phyloP scores from a whole-genome alignment of 2,888 invertebrate genomes.

The Notocelia uddmanniana region DNA sequence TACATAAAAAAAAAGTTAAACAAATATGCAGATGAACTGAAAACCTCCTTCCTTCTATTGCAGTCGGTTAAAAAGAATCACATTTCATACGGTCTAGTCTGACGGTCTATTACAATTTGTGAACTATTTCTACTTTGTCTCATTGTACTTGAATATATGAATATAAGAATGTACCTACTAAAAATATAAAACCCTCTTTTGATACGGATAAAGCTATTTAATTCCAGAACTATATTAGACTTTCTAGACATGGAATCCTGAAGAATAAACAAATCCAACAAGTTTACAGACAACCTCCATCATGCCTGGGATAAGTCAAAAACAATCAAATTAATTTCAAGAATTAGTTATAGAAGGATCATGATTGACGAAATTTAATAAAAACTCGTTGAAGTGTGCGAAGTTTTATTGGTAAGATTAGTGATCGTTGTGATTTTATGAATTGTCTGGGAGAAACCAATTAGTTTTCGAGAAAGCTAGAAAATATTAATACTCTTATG shows the following conservation, averaged over 20 bases:
- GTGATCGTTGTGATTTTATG: neutral
- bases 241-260: constrained; percentile 9
- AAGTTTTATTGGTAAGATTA: constrained; percentile 2
- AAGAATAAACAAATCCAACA: constrained; percentile 28
- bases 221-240: neutral
- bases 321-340: constrained; percentile 13
- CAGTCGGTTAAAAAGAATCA: too few species aligned
- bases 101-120: too few species aligned
- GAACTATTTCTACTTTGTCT: too few species aligned
- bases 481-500: too few species aligned
- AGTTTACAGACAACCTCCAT: constrained; percentile 38
- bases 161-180: too few species aligned
- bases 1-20: too few species aligned
- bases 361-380: constrained; percentile 21
- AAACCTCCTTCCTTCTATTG: too few species aligned
- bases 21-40: too few species aligned
- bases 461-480: neutral
- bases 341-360: constrained; percentile 9
- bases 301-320: neutral
- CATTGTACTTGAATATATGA: too few species aligned
- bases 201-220: neutral
- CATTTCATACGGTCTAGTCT: too few species aligned
- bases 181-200: too few species aligned
- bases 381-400: constrained; percentile 4
- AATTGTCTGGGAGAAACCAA: constrained; percentile 8